Percentiles rank a stretch among this genome's conserved stretches.
Conservation (phyloP, 2,888 invertebrate genomes). For the Drosophila suboccidentalis region DNA sequence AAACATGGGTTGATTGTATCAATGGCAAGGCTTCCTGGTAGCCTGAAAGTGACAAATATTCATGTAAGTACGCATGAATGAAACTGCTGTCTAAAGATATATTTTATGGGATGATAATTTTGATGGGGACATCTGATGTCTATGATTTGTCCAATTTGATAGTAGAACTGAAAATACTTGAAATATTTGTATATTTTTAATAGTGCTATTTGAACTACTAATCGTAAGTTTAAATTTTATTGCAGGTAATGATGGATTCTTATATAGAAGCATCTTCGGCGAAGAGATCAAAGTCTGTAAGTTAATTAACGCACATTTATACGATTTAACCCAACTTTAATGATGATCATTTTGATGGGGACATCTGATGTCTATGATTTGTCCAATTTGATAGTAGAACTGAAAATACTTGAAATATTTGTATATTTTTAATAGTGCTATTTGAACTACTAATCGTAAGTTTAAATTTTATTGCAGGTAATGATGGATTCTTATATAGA, state of each 20-base stretch:
- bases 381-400: conserved; percentile 27
- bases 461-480: not conserved
- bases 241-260: not conserved
- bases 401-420: not conserved
- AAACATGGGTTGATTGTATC: not conserved
- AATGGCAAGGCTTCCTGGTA: not conserved
- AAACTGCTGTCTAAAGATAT: not conserved
- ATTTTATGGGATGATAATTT: conserved; percentile 38
- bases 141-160: conserved; percentile 55
- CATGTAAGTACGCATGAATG: conserved; percentile 1
- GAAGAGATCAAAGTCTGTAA: not conserved
- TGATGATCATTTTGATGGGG: conserved; percentile 55
- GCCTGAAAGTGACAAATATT: not conserved
- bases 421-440: not conserved
- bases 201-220: not conserved
- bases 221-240: not conserved
- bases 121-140: conserved; percentile 60
- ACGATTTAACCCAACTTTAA: not conserved
- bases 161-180: not conserved
- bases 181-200: not conserved
- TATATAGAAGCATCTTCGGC: not conserved
- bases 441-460: not conserved
- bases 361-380: conserved; percentile 57
- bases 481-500: not conserved
- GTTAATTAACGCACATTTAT: not conserved